Evolutionary conservation across 2,113 vertebrate species (phyloP), one percentile per base, ranked within the genome.

Genomic region (Pedetes capensis): DNA sequence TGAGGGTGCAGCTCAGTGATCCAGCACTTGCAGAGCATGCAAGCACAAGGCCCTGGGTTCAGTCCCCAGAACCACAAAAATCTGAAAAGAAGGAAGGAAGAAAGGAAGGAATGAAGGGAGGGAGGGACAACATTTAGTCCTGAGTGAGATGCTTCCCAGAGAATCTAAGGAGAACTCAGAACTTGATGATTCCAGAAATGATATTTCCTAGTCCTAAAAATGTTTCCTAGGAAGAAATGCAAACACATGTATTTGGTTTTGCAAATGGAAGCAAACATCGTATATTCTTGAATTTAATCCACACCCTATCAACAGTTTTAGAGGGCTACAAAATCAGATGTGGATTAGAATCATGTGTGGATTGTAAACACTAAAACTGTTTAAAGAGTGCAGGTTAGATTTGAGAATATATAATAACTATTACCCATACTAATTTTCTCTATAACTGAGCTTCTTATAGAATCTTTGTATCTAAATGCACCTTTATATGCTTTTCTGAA

Each of bases 401-500:
- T n/a, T n/a, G n/a, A n/a, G n/a, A n/a, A n/a, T n/a, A n/a, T n/a
- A n/a, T 87, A 74, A 84, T 22, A 22, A 55, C 3, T 84, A 13
- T 63, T 47, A 78, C 75, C 53, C 18, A 68, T 20, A 66, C 55
- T 88, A 1, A n/a, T 59, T 82, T 91, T 87, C 74, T 91, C 23
- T 81, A 23, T 88, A 89, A 69, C 51, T 59, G 44, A 81, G 51
- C 76, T 86, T 85, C 25, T 93, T 79, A 25, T 29, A 37, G 39
- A 80, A 27, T 80, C 61, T 87, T 92, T 91, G 81, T 93, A 53
- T 61, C n/a, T 68, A 66, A 72, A 57, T 76, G 37, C 1, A 53
- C 32, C 34, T 92, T 37, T 44, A 51, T 81, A 32, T 91, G 44
- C 63, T 94, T 89, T 95, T 63, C n/a, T 89, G 49, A 88, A 86